These are phyloP conservation scores for Epinephelus lanceolatus DNA, from an alignment of 2,113 vertebrate genomes.

Conservation along the genomic window DNA sequence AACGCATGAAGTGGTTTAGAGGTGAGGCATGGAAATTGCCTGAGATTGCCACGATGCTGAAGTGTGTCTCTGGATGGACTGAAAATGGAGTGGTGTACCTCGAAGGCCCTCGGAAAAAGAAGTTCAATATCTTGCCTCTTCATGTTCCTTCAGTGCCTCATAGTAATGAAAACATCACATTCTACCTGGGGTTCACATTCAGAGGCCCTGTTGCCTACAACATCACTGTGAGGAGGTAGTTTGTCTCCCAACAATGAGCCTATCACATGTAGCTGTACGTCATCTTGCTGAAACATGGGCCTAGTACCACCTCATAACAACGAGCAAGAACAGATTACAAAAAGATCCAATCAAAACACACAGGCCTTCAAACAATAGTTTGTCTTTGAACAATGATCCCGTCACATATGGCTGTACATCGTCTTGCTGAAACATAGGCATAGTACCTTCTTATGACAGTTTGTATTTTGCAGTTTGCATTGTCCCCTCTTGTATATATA, in stretches of 20 bases:
- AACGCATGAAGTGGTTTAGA: slow-evolving; percentile 83
- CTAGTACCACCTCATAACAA: not conserved
- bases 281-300: not conserved
- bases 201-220: slow-evolving; percentile 80
- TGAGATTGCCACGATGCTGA: slow-evolving; percentile 72
- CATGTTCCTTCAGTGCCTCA: slow-evolving; percentile 79
- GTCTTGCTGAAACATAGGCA: no score
- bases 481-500: not conserved
- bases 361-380: not conserved
- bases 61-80: slow-evolving; percentile 86
- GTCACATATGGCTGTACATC: no score
- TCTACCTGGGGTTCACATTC: slow-evolving; percentile 75
- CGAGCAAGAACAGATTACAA: not conserved
- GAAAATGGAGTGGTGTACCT: slow-evolving; percentile 83
- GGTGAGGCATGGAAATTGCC: slow-evolving; percentile 81
- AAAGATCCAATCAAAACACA: not conserved
- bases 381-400: no score
- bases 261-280: not conserved
- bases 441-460: no score
- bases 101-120: slow-evolving; percentile 70
- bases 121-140: slow-evolving; percentile 75
- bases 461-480: not conserved
- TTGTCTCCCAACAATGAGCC: not conserved
- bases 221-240: slow-evolving; percentile 59
- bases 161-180: slow-evolving; percentile 84